phyloP scores from a whole-genome alignment of 2,888 invertebrate genomes.

The Drosophila neotestacea region DNA sequence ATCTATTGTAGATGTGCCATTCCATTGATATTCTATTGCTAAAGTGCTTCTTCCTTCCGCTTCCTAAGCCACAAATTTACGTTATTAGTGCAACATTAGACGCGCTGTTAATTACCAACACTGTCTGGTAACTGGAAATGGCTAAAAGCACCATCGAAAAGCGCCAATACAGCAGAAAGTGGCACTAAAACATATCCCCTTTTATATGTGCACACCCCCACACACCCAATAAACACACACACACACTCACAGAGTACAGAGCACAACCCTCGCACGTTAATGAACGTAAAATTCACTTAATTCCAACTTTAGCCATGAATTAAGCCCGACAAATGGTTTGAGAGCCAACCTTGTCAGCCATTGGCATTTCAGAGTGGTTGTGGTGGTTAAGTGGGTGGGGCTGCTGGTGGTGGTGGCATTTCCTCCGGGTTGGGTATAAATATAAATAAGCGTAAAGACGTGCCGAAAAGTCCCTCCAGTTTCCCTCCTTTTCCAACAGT shows the following conservation, averaged over 20 bases:
- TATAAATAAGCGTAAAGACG: constrained; percentile 76
- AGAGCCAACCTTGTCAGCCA: constrained; percentile 39
- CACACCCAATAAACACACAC: constrained; percentile 3
- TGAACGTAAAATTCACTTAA: constrained; percentile 84
- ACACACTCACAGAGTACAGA: constrained; percentile 22
- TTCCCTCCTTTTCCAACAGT: not conserved
- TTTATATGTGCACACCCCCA: constrained; percentile 9
- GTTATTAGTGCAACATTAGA: constrained; percentile 78
- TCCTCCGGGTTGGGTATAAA: constrained; percentile 15
- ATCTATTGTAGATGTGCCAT: not conserved
- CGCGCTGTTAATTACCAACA: constrained; percentile 77
- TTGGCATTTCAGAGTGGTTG: constrained; percentile 18
- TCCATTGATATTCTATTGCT: constrained; percentile 11
- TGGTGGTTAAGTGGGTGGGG: not conserved
- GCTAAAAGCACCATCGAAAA: constrained; percentile 14
- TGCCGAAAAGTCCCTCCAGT: constrained; percentile 34
- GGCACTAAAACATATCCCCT: constrained; percentile 15
- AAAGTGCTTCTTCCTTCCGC: constrained; percentile 6
- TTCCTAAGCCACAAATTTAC: constrained; percentile 69
- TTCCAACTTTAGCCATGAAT: constrained; percentile 84
- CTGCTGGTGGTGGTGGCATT: constrained; percentile 4
- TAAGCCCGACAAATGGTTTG: constrained; percentile 78
- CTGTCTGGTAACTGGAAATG: constrained; percentile 44
- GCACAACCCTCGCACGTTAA: constrained; percentile 79
- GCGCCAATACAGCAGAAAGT: constrained; percentile 53